These are phyloP conservation scores for Drosophila nasuta DNA, from an alignment of 1,140 invertebrate species.

Conservation along the genomic window DNA sequence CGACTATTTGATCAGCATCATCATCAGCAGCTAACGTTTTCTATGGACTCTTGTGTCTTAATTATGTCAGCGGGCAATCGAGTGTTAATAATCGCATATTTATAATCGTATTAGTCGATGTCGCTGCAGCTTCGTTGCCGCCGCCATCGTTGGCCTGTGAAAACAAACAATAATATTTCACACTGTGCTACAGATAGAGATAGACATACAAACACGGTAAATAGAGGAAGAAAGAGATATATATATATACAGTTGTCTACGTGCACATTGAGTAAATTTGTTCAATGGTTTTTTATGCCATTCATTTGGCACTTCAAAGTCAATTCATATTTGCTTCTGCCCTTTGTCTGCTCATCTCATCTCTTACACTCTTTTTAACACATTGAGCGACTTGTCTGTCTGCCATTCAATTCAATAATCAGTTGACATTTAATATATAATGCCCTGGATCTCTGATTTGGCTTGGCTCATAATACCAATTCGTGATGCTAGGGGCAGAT, in stretches of 20 bases:
- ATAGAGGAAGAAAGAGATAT: not conserved
- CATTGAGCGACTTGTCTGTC: conserved; percentile 12
- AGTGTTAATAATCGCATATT: conserved; percentile 83
- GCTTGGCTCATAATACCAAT: conserved; percentile 61
- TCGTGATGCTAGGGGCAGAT: conserved; percentile 61
- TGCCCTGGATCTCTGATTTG: conserved; percentile 36
- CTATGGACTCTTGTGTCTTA: conserved; percentile 67
- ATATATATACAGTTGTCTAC: conserved; percentile 2
- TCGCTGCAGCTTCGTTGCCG: conserved; percentile 31
- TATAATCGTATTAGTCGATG: conserved; percentile 77
- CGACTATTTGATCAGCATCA: conserved; percentile 57
- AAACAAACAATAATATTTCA: conserved; percentile 57
- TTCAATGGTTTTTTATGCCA: conserved; percentile 77
- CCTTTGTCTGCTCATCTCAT: conserved; percentile 34
- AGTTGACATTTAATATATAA: conserved; percentile 63
- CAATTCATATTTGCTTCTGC: conserved; percentile 60
- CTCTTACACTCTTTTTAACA: conserved; percentile 34
- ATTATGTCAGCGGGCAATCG: conserved; percentile 79
- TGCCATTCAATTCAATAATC: conserved; percentile 8
- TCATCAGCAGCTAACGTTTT: conserved; percentile 15
- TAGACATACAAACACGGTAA: not conserved
- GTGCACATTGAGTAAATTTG: conserved; percentile 55
- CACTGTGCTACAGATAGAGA: conserved; percentile 9
- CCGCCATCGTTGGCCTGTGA: conserved; percentile 37
- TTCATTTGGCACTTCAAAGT: conserved; percentile 70